A percentile compares a stretch with the other conserved stretches of the same genome.
Conservation (phyloP, 2,888 invertebrate genomes). For the Xiphydria camelus region DNA sequence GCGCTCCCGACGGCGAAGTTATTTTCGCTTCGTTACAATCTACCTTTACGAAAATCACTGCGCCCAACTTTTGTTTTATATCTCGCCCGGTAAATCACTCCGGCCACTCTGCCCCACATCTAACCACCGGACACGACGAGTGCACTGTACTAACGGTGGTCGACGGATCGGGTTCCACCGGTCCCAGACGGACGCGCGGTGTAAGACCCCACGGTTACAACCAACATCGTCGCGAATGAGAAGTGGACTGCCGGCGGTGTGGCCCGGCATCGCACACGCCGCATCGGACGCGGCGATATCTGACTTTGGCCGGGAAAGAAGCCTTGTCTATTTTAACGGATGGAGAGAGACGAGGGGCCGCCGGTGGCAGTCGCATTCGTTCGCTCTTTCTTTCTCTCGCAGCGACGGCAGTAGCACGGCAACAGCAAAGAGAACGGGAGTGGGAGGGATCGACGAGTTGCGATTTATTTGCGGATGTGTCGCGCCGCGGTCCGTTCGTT, state of each 20-base stretch:
- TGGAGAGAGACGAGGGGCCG: constrained; percentile 12
- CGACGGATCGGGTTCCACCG: constrained; percentile 19
- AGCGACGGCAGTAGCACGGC: constrained; percentile 2
- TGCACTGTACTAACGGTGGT: constrained; percentile 20
- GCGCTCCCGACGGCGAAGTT: too few species aligned
- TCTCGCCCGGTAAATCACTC: too few species aligned
- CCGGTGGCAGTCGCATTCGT: constrained; percentile 1
- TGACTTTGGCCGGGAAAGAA: constrained; percentile 48
- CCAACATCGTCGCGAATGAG: constrained; percentile 40
- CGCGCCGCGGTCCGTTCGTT: constrained; percentile 22
- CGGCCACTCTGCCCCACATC: too few species aligned
- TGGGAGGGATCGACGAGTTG: constrained; percentile 18
- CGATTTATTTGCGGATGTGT: constrained; percentile 39
- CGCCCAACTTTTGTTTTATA: too few species aligned
- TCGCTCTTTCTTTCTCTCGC: constrained; percentile 33
- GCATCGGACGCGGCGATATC: constrained; percentile 45
- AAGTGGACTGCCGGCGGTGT: constrained; percentile 41
- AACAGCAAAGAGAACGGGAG: constrained; percentile 1
- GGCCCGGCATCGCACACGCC: constrained; percentile 16
- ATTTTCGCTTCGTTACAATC: too few species aligned
- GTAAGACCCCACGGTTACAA: constrained; percentile 21
- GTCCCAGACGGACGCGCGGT: constrained; percentile 17
- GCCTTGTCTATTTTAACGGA: constrained; percentile 52
- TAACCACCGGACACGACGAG: too few species aligned
- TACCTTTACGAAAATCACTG: too few species aligned